phyloP scores from a whole-genome alignment of 2,888 invertebrate genomes.

The Luffia ferchaultella region DNA sequence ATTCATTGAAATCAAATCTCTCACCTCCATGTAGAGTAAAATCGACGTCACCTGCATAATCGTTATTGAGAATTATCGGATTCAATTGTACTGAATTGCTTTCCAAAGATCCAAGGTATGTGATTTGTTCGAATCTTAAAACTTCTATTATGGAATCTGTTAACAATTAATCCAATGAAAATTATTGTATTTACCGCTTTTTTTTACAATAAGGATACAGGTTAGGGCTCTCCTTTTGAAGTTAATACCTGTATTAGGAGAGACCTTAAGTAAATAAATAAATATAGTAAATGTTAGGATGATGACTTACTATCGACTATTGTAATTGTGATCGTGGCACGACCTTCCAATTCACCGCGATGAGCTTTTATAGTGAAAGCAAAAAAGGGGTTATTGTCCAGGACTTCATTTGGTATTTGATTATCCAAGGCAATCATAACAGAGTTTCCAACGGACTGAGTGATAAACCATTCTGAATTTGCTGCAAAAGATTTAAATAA shows the following conservation, averaged over 20 bases:
- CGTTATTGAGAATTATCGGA: slow-evolving; percentile 26
- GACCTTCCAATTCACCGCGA: background rate
- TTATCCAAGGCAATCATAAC: background rate
- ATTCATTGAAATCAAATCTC: background rate
- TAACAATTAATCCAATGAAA: slow-evolving; percentile 9
- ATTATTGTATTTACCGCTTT: too few species aligned
- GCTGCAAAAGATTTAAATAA: too few species aligned
- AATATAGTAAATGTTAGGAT: too few species aligned
- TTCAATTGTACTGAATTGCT: slow-evolving; percentile 22
- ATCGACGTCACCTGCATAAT: slow-evolving; percentile 24
- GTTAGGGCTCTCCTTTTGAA: too few species aligned
- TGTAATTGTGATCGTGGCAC: background rate
- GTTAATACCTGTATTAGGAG: too few species aligned
- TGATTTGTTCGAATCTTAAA: slow-evolving; percentile 31
- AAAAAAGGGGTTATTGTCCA: background rate
- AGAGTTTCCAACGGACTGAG: background rate
- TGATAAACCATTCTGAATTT: slow-evolving; percentile 7
- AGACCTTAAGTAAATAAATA: too few species aligned
- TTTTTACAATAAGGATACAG: too few species aligned
- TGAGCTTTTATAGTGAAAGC: background rate
- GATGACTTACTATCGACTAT: background rate
- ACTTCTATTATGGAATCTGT: slow-evolving; percentile 31
- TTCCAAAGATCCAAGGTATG: slow-evolving; percentile 28
- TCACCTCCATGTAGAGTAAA: slow-evolving; percentile 17
- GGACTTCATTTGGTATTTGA: background rate